Conservation (phyloP, 2,888 invertebrate species). For the Mesorhabditis spiculigera region DNA sequence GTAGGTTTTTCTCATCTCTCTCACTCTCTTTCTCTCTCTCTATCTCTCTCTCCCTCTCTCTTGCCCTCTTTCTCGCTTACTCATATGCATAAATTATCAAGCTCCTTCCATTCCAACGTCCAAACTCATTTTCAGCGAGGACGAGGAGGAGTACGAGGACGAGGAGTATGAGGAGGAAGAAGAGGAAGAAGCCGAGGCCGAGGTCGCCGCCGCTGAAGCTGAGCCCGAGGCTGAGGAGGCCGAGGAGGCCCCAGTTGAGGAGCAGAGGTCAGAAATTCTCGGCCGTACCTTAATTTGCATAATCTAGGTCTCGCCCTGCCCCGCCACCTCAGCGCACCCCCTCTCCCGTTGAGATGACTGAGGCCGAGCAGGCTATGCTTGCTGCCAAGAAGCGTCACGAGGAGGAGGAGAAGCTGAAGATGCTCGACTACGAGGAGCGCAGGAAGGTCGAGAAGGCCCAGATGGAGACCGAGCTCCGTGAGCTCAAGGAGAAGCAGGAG, state of each 20-base stretch:
- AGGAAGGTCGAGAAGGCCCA: slow-evolving; percentile 80
- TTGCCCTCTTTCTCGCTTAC: too few relatives aligned
- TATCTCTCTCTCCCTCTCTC: too few relatives aligned
- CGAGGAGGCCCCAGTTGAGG: slow-evolving; percentile 23
- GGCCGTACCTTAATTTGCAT: neutral
- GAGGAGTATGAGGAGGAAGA: neutral
- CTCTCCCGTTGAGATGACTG: slow-evolving; percentile 52
- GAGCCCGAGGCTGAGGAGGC: neutral
- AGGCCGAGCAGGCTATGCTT: slow-evolving; percentile 56
- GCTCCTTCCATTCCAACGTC: neutral
- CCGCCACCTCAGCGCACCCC: slow-evolving; percentile 46
- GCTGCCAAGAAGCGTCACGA: slow-evolving; percentile 59
- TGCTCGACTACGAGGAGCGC: slow-evolving; percentile 55
- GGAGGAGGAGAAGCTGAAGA: slow-evolving; percentile 51
- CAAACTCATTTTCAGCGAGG: neutral
- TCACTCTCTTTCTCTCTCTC: too few relatives aligned
- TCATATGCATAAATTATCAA: too few relatives aligned
- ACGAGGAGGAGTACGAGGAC: slow-evolving; percentile 5
- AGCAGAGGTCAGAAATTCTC: slow-evolving; percentile 18
- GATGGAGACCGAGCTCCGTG: slow-evolving; percentile 91
- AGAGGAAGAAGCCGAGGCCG: neutral
- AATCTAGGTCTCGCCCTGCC: slow-evolving; percentile 4
- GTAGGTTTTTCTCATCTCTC: neutral
- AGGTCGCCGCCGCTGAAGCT: neutral
- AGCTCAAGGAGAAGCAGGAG: slow-evolving; percentile 92